These are phyloP conservation scores for Melanerpes aurifrons DNA, from an alignment of 2,113 vertebrate species.

Conservation along the genomic window DNA sequence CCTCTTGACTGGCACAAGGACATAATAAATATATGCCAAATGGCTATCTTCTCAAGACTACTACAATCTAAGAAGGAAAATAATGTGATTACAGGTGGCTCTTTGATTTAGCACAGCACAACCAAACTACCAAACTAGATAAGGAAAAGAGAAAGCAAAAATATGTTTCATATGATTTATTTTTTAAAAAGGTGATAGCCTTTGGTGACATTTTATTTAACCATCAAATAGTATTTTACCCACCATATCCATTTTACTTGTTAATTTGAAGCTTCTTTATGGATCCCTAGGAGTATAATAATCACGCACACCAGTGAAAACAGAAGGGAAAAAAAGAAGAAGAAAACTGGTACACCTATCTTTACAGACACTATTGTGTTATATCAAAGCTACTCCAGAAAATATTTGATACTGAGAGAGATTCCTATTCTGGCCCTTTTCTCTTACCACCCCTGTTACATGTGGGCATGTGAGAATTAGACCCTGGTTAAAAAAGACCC, in stretches of 20 bases:
- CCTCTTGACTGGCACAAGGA: not conserved
- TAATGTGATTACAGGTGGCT: not conserved
- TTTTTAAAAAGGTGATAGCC: not conserved
- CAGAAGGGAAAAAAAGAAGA: not conserved
- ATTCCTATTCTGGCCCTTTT: not conserved
- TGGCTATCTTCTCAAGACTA: not conserved
- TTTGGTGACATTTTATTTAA: not conserved
- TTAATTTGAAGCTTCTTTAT: not conserved
- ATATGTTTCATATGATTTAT: not conserved
- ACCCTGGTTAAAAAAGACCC: not conserved
- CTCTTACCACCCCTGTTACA: not conserved
- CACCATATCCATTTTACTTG: not conserved
- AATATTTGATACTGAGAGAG: not conserved
- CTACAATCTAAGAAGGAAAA: not conserved
- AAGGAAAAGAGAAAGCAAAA: not conserved
- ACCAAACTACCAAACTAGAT: not conserved
- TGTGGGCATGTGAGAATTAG: not conserved
- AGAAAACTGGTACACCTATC: not conserved
- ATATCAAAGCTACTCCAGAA: not conserved
- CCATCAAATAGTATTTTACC: not conserved
- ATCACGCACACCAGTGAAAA: not conserved
- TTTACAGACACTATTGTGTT: not conserved
- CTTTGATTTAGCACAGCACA: not conserved
- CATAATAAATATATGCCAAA: constrained; percentile 9
- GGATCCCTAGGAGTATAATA: not conserved